These are phyloP conservation scores for Listronotus bonariensis DNA, from an alignment of 1,140 invertebrate species.

Conservation along the genomic window DNA sequence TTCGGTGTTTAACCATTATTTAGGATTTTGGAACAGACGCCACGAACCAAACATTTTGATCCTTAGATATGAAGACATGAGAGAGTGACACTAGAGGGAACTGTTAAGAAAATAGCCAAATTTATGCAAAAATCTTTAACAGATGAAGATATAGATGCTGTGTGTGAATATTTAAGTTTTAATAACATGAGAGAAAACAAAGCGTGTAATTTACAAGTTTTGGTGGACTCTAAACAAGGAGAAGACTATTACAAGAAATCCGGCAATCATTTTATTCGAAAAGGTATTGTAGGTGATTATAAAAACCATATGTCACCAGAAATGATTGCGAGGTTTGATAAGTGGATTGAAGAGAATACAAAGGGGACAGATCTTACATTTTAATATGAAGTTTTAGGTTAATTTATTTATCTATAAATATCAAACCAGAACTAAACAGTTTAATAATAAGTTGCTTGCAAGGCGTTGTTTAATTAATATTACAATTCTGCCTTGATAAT, in stretches of 20 bases:
- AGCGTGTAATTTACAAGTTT: slow-evolving; percentile 66
- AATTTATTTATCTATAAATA: too few relatives aligned
- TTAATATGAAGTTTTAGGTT: neutral
- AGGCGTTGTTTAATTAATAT: too few relatives aligned
- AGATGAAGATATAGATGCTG: slow-evolving; percentile 66
- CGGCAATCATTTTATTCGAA: slow-evolving; percentile 72
- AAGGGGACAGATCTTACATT: slow-evolving; percentile 68
- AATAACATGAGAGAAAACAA: slow-evolving; percentile 80
- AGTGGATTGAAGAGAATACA: slow-evolving; percentile 72
- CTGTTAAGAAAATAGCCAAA: slow-evolving; percentile 69
- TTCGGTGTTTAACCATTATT: slow-evolving; percentile 68
- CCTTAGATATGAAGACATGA: slow-evolving; percentile 83
- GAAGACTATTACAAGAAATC: slow-evolving; percentile 60
- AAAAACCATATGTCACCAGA: slow-evolving; percentile 78
- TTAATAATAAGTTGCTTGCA: too few relatives aligned
- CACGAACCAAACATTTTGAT: slow-evolving; percentile 78
- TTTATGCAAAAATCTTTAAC: slow-evolving; percentile 73
- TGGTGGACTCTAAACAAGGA: slow-evolving; percentile 62
- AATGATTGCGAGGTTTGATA: slow-evolving; percentile 71
- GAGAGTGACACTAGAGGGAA: slow-evolving; percentile 67
- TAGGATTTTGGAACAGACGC: slow-evolving; percentile 73
- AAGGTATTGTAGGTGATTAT: slow-evolving; percentile 84
- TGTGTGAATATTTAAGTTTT: slow-evolving; percentile 79
- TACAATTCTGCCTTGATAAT: too few relatives aligned
- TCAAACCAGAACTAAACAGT: too few relatives aligned